Evolutionary conservation across 2,113 vertebrate genomes (phyloP), one percentile per base, ranked within the genome.

Genomic region (Pitta sordida): DNA sequence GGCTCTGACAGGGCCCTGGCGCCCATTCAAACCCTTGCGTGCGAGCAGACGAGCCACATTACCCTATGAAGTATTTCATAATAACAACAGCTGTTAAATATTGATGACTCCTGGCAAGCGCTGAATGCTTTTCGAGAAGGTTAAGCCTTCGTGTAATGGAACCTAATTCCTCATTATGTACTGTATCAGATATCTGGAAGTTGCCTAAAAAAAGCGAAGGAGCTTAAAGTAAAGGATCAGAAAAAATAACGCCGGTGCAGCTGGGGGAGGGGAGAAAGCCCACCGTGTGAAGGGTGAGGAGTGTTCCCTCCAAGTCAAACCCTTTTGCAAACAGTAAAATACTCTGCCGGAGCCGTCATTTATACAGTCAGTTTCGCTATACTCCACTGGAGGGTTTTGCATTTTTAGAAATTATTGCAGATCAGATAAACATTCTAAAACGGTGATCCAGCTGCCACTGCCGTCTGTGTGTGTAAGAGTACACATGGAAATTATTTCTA

Each of bases 31-130:
- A 90, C 97, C 98, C 97, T 99, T 99, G 99, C 99, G 99, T 99
- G 99, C 98, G 98, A 99, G 97, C 98, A 96, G 96, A 96, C 97
- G 95, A 98, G 98, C 98, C 98, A 92, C 98, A 97, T 98, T 98
- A 98, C 98, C 98, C 98, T 98, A 98, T 98, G 98, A 99, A 98
- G 98, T 98, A 98, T 98, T 98, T 99, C 98, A 98, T 98, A 99
- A 99, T 98, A 99, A 98, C 98, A 99, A 98, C 98, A 99, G 98
- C 98, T 99, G 99, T 98, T 99, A 99, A 99, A 99, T 99, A 99
- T 99, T 99, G 98, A 99, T 99, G 98, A 99, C 98, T 98, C 97
- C 98, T 98, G 98, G 98, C 98, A 98, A 97, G 97, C 88, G 83
- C 97, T 98, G 97, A 98, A 98, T 98, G 98, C 97, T 97, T 97